Evolutionary conservation across 2,797 vertebrate genomes (phyloP), one percentile per base, ranked within the genome.

Genomic region (Rhynchonycteris naso): DNA sequence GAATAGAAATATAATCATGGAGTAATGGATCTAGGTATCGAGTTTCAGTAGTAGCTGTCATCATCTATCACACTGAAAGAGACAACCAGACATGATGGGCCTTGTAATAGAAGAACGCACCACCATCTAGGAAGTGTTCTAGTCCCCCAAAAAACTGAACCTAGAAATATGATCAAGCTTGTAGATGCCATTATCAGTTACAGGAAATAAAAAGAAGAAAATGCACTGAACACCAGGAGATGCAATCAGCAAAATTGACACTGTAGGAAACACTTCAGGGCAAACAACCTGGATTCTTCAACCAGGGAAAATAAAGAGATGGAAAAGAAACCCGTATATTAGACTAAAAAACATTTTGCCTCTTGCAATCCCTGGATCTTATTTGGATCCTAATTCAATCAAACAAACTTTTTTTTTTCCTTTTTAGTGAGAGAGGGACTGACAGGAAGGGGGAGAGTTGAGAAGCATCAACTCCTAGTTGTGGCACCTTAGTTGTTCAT

Each of bases 301-400:
- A 68, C 74, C 68, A 52, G 43, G 24, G 50, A 75, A 81, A 68
- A 83, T 38, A 72, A 80, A 84, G 24, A 76, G 56, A 24, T n/a
- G 28, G n/a, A 71, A 8, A 58, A 35, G 68, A 9, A 91, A 78
- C 10, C 35, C 71, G 2, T 43, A 80, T 19, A 83, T 52, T 78
- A 61, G 26, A 50, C 52, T 78, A 11, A 58, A 91, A 68, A 78
- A 81, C 30, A 85, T 47, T 28, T 4, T n/a, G 4, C 22, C 35
- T 50, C 19, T 79, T 92, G 35, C 54, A 56, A 87, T 52, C 38
- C 35, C 33, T 35, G 22, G 74, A 59, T 43, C 28, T 83, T 78
- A 74, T 69, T 61, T 72, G 50, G 74, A 72, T 86, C 63, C 76
- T 86, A 19, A 86, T 69, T 90, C 93, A 85, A 68, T 59, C 38